These are phyloP conservation scores for Recurvirostra avosetta DNA, from an alignment of 2,113 vertebrate species.

Conservation along the genomic window DNA sequence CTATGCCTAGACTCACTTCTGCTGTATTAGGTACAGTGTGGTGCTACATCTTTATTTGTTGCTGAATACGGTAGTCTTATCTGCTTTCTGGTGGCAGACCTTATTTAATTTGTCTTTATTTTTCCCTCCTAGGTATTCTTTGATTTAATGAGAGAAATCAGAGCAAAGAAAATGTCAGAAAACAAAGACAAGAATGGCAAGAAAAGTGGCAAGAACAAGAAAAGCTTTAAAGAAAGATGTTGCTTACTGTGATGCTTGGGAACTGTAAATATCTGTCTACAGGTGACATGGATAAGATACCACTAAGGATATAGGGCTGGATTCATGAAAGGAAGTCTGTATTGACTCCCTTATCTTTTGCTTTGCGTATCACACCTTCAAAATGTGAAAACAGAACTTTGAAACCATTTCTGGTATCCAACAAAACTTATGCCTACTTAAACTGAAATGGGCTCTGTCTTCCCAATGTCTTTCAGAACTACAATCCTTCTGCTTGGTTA, in stretches of 20 bases:
- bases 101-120: not conserved
- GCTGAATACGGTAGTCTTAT: not conserved
- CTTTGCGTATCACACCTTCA: constrained; percentile 56
- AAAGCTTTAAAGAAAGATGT: constrained; percentile 90
- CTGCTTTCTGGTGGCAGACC: not conserved
- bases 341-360: constrained; percentile 39
- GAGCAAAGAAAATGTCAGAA: constrained; percentile 94
- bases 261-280: constrained; percentile 35
- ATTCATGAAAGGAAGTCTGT: constrained; percentile 39
- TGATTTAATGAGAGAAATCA: constrained; percentile 95
- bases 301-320: constrained; percentile 47
- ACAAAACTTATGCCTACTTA: constrained; percentile 31
- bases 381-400: constrained; percentile 55
- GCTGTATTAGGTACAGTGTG: not conserved
- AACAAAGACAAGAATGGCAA: constrained; percentile 95
- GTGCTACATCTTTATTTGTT: not conserved
- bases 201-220: constrained; percentile 93
- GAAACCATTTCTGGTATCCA: constrained; percentile 31
- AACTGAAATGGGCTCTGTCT: not conserved
- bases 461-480: constrained; percentile 8
- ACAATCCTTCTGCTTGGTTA: constrained; percentile 14
- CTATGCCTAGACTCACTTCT: not conserved
- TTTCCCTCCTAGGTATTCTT: constrained; percentile 87
- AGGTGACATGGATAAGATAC: constrained; percentile 20
- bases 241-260: constrained; percentile 82